A percentile compares a stretch with the other conserved stretches of the same genome.
Evolutionary conservation across 2,113 vertebrate species (phyloP).

Genomic region (Lepidothrix coronata): DNA sequence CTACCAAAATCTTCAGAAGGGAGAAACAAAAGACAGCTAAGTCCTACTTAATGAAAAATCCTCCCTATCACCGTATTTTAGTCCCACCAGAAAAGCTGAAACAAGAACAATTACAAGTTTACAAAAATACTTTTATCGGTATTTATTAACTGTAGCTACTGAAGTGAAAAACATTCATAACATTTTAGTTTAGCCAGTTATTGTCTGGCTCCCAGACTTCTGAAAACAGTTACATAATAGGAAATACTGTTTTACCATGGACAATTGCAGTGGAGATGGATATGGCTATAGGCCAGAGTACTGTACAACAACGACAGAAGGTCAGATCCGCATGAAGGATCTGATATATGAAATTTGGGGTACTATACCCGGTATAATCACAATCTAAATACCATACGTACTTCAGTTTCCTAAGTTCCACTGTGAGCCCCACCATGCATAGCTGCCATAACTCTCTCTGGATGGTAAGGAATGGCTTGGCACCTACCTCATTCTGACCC

Average conservation of each 20-base stretch:
- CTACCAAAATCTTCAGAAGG: neutral
- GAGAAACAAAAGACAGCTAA: neutral
- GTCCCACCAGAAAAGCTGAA: neutral
- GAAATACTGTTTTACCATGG: neutral
- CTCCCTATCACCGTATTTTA: neutral
- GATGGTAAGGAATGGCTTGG: neutral
- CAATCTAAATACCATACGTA: accelerated
- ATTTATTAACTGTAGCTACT: neutral
- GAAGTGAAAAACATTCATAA: neutral
- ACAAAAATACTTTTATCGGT: neutral
- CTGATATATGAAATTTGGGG: neutral
- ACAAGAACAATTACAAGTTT: neutral
- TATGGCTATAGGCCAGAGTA: neutral
- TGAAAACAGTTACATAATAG: slow-evolving; percentile 2
- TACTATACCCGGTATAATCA: neutral
- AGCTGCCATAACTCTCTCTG: neutral
- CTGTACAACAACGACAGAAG: neutral
- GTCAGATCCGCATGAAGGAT: neutral
- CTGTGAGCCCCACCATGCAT: accelerated
- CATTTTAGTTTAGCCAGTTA: neutral
- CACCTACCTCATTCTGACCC: neutral
- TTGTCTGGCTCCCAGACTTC: neutral
- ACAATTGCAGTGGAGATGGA: neutral
- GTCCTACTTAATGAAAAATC: neutral
- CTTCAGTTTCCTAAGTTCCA: neutral